Conservation (phyloP, 1,140 invertebrate species). For the Homalodisca vitripennis region DNA sequence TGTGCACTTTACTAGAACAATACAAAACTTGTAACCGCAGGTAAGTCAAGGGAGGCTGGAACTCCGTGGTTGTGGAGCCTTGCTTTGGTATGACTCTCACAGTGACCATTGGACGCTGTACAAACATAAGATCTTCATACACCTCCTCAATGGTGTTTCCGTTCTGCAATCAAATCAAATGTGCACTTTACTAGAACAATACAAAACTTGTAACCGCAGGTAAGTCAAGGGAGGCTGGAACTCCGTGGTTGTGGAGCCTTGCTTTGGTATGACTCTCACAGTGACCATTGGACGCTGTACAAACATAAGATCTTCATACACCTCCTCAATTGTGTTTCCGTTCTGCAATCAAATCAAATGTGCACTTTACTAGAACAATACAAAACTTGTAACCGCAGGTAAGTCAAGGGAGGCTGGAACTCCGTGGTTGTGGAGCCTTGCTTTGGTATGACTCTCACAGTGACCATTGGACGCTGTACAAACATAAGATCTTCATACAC, state of each 20-base stretch:
- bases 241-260: conserved; percentile 50
- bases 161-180: too few species aligned
- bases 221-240: conserved; percentile 62
- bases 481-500: conserved; percentile 66
- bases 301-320: conserved; percentile 66
- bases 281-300: conserved; percentile 64
- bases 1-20: too few species aligned
- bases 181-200: too few species aligned
- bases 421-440: conserved; percentile 50
- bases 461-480: conserved; percentile 63
- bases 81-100: conserved; percentile 56
- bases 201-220: conserved; percentile 54
- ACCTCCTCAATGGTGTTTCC: conserved; percentile 68
- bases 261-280: conserved; percentile 56
- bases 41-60: conserved; percentile 60
- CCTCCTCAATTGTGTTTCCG: conserved; percentile 67
- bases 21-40: conserved; percentile 55
- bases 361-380: too few species aligned
- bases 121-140: conserved; percentile 67
- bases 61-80: conserved; percentile 51
- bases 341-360: too few species aligned
- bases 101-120: conserved; percentile 62
- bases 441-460: conserved; percentile 57
- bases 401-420: conserved; percentile 60
- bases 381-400: conserved; percentile 56